Base-by-base conservation (phyloP, 2,113 vertebrate species). In the Corythornis madagascariensis region DNA sequence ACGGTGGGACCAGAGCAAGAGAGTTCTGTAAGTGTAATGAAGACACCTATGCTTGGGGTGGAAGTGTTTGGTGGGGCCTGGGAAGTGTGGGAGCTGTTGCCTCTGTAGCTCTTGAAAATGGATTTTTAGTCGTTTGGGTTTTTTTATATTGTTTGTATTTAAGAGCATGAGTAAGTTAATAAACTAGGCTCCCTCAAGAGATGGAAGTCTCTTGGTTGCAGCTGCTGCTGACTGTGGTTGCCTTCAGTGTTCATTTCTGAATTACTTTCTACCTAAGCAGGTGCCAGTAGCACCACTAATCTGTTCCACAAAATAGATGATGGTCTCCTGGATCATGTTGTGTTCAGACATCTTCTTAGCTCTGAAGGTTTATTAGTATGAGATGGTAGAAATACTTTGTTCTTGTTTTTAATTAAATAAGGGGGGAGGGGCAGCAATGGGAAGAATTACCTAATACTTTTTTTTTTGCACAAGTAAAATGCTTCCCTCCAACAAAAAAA, bases 1-100 rank as follows among this genome's bases (percentile, higher is more conserved):
- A 98, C 98, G 5, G 93, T 98, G 91, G 98, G 98, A 64, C 98
- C 97, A 15, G 97, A 98, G 80, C 97, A 97, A 77, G 96, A 98
- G 8, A 96, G n/a, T 21, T 91, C 95, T 24, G 98, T 99, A 89
- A 98, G 98, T 98, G 75, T 25, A 22, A 24, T 6, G 66, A 45
- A 60, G 17, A 24, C n/a, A 31, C 11, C 4, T 26, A 4, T 9
- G 42, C 45, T 29, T 60, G 43, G 29, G 56, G 21, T 42, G 22
- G 55, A n/a, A 50, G 47, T 8, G 17, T 7, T 2, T 16, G 31
- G 72, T 29, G 13, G 53, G n/a, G 16, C 17, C 38, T 7, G 59
- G 0, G 8, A 6, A 15, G 35, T 13, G 0, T 8, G 9, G 1
- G 29, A 33, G 9, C 6, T 65, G 35, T 29, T 88, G 26, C 13